Base-by-base conservation (phyloP, 2,113 vertebrate species). In the Bos indicus region DNA sequence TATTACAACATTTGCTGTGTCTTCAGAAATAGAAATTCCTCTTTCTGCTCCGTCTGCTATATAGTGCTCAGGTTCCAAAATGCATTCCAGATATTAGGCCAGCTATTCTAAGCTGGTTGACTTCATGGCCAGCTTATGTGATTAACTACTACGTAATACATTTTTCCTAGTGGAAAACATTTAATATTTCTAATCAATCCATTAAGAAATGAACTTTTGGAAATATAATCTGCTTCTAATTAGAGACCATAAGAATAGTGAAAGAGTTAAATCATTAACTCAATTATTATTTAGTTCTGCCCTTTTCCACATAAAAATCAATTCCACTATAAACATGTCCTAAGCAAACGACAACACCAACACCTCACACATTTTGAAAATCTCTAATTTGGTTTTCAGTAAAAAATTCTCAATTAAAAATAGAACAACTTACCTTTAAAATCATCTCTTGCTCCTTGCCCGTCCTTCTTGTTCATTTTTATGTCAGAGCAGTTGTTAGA, bases 401-500 rank as follows among this genome's bases (percentile, higher is more conserved):
- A 12, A 90, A 78, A 51, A 59, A 74, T 67, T 78, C 10, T 51
- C 78, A 54, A 95, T 48, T 48, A 52, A 67, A 89, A 59, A 84
- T 36, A 64, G 88, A 96, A 84, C 6, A 48, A 43, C 98, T 99
- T 98, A 99, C 99, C 99, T 99, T 99, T 99, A 97, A 99, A 99
- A 97, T 99, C 99, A 84, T 99, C 99, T 98, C 99, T 99, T 46
- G 98, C 97, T 97, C 98, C 99, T 97, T 99, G 99, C 83, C 99
- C 98, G 25, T 99, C 99, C 98, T 98, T 99, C 98, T 98, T 98
- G 97, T 99, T 99, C 99, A 99, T 99, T 98, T 99, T 99, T 97
- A 98, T 98, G 98, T 99, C 99, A 95, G 99, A 98, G 98, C 99
- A 99, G 97, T 98, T 99, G 97, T 99, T 98, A 98, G 99, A 99